These are phyloP conservation scores for Baccha elongata DNA, from an alignment of 2,888 invertebrate species.

Conservation along the genomic window DNA sequence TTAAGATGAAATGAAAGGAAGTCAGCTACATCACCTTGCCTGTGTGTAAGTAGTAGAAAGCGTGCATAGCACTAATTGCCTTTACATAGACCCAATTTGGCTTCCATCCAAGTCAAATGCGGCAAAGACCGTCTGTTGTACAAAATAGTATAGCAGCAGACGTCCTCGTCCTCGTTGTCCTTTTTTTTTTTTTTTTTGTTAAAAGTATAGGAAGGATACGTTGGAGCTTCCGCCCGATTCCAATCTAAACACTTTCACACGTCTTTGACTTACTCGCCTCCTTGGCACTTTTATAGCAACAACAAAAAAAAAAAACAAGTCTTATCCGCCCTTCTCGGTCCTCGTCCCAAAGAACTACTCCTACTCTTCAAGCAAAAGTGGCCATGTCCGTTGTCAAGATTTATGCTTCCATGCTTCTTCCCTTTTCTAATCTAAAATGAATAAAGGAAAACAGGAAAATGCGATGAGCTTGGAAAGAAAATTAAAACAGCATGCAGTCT, in stretches of 20 bases:
- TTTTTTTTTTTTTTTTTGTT: not conserved
- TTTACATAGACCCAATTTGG: slow-evolving; percentile 65
- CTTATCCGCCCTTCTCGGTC: not conserved
- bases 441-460: slow-evolving; percentile 59
- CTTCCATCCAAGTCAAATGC: slow-evolving; percentile 63
- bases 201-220: slow-evolving; percentile 19
- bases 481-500: slow-evolving; percentile 54
- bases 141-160: slow-evolving; percentile 12
- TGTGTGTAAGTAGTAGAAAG: slow-evolving; percentile 28
- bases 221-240: slow-evolving; percentile 57
- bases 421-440: slow-evolving; percentile 58
- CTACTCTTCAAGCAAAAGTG: slow-evolving; percentile 26
- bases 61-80: slow-evolving; percentile 69
- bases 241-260: slow-evolving; percentile 69
- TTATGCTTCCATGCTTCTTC: slow-evolving; percentile 50
- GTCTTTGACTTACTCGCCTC: slow-evolving; percentile 28
- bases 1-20: slow-evolving; percentile 43
- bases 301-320: slow-evolving; percentile 1
- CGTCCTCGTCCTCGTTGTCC: slow-evolving; percentile 17
- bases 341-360: not conserved
- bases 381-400: slow-evolving; percentile 57
- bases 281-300: slow-evolving; percentile 7
- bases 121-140: slow-evolving; percentile 37
- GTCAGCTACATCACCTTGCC: slow-evolving; percentile 44
- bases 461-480: slow-evolving; percentile 53